phyloP scores from a whole-genome alignment of 2,888 invertebrate genomes.

The Acrobeloides nanus region DNA sequence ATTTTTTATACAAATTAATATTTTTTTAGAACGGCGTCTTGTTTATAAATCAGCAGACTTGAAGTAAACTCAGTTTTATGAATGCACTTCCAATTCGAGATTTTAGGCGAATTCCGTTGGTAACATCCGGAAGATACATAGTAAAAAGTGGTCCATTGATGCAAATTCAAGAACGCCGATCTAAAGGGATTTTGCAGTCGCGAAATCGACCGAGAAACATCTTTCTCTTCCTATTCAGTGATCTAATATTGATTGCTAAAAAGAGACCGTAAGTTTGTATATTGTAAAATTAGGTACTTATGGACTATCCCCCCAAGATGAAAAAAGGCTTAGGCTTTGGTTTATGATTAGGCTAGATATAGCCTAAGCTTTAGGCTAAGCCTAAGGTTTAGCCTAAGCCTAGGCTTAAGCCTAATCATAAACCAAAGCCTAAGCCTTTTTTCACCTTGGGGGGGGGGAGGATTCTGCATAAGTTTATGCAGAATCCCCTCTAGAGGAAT shows the following conservation, averaged over 20 bases:
- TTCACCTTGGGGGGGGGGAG: too few relatives aligned
- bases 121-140: slow-evolving; percentile 64
- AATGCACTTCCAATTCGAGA: background rate
- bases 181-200: slow-evolving; percentile 23
- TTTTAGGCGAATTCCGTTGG: slow-evolving; percentile 56
- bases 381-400: too few relatives aligned
- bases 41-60: slow-evolving; percentile 61
- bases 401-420: too few relatives aligned
- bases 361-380: too few relatives aligned
- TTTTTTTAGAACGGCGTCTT: slow-evolving; percentile 59
- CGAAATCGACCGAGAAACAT: slow-evolving; percentile 33
- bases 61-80: slow-evolving; percentile 21
- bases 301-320: too few relatives aligned
- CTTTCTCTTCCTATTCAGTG: slow-evolving; percentile 78
- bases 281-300: too few relatives aligned
- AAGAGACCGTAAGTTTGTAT: slow-evolving; percentile 58
- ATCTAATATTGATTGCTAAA: slow-evolving; percentile 72
- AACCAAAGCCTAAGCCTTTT: too few relatives aligned
- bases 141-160: slow-evolving; percentile 75
- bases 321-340: too few relatives aligned
- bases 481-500: too few relatives aligned
- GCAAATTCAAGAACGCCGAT: slow-evolving; percentile 57
- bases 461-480: too few relatives aligned
- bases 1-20: too few relatives aligned
- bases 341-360: too few relatives aligned